These are phyloP conservation scores for Actinia tenebrosa DNA, from an alignment of 64 coral and sea anemone genomes.

Conservation along the genomic window DNA sequence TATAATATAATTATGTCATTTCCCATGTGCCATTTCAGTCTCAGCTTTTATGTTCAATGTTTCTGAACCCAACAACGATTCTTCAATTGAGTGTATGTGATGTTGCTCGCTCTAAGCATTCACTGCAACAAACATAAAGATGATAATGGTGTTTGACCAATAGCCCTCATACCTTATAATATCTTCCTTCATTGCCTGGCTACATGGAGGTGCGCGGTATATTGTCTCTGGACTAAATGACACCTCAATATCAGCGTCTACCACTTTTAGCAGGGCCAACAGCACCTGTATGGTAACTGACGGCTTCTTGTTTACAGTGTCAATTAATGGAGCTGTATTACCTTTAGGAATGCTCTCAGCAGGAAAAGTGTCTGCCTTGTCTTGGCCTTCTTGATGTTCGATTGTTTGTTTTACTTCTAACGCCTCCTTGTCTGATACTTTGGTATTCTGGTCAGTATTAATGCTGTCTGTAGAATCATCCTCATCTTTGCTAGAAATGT, in stretches of 20 bases:
- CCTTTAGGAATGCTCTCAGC: neutral
- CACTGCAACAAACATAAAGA: neutral
- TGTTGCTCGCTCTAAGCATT: too few relatives aligned
- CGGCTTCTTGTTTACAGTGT: neutral
- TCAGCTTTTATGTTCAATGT: too few relatives aligned
- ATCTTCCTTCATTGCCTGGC: conserved; percentile 65
- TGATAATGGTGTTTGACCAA: too few relatives aligned
- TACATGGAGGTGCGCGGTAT: conserved; percentile 61
- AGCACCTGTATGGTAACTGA: conserved; percentile 44
- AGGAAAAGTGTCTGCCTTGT: neutral
- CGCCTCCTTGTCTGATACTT: neutral
- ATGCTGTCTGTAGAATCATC: neutral
- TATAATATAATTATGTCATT: too few relatives aligned
- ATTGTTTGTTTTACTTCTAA: neutral
- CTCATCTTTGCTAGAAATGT: neutral
- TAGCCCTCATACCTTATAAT: conserved; percentile 40
- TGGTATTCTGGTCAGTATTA: neutral
- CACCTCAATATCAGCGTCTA: conserved; percentile 82
- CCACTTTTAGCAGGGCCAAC: conserved; percentile 40
- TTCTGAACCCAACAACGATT: too few relatives aligned
- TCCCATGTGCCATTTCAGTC: too few relatives aligned
- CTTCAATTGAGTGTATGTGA: too few relatives aligned
- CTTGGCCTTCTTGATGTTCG: neutral
- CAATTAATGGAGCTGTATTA: neutral
- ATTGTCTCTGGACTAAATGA: conserved; percentile 86